Evolutionary conservation across 1,140 invertebrate species (phyloP).

Genomic region (Argopecten irradians): DNA sequence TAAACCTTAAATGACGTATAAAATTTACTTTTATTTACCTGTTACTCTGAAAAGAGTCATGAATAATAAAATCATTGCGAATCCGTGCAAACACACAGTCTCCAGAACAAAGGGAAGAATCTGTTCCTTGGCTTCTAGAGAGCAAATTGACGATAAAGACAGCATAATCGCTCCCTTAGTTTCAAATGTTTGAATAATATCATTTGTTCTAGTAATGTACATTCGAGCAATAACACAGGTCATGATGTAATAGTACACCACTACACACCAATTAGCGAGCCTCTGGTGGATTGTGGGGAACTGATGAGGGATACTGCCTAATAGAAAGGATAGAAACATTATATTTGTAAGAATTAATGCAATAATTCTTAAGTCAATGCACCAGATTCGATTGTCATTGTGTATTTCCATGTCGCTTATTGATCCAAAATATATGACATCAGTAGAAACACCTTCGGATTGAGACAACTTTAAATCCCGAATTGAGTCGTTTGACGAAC

Average conservation of each 20-base stretch:
- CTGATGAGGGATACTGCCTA: not conserved
- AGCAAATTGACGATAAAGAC: not conserved
- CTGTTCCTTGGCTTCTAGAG: not conserved
- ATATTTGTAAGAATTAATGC: not conserved
- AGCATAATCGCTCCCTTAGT: not conserved
- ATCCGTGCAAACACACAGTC: not conserved
- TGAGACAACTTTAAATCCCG: not conserved
- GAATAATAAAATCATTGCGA: not conserved
- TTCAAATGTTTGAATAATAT: not conserved
- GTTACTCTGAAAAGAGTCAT: not conserved
- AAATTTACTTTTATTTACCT: not conserved
- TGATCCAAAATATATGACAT: not conserved
- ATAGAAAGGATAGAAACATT: not conserved
- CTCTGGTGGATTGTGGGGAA: not conserved
- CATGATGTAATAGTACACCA: not conserved
- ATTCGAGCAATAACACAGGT: not conserved
- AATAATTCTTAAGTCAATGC: not conserved
- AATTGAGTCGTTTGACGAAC: not conserved
- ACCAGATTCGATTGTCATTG: not conserved
- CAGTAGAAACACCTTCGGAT: not conserved
- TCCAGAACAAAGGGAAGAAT: not conserved
- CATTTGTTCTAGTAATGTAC: not conserved
- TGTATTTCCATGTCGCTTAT: not conserved
- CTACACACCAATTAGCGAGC: not conserved
- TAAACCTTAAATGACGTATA: too few relatives aligned